These are phyloP conservation scores for Meiosimyza platycephala DNA, from an alignment of 2,888 invertebrate genomes.

Conservation along the genomic window DNA sequence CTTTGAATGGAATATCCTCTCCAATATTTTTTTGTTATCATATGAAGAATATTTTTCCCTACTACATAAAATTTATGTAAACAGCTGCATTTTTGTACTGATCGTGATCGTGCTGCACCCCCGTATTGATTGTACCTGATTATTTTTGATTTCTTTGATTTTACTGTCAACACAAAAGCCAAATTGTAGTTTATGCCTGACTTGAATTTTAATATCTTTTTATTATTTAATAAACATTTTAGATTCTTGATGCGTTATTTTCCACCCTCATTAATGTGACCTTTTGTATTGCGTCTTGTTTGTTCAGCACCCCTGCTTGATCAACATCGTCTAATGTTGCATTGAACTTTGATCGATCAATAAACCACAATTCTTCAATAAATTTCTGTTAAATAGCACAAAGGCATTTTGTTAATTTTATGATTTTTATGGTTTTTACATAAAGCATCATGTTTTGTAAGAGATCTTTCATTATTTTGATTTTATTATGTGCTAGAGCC, in stretches of 20 bases:
- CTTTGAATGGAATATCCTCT: too few relatives aligned
- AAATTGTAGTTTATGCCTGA: conserved; percentile 30
- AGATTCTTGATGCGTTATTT: conserved; percentile 20
- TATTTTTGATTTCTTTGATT: conserved; percentile 9
- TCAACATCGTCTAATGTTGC: neutral
- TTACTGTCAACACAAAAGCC: conserved; percentile 29
- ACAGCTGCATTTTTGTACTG: conserved; percentile 26
- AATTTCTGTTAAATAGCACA: neutral
- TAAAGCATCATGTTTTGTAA: too few relatives aligned
- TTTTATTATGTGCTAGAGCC: too few relatives aligned
- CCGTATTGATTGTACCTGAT: conserved; percentile 10
- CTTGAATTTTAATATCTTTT: conserved; percentile 26
- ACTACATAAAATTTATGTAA: conserved; percentile 2
- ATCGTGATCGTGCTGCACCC: conserved; percentile 15
- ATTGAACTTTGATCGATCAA: conserved; percentile 26
- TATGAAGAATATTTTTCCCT: too few relatives aligned
- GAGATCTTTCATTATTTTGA: too few relatives aligned
- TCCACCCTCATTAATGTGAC: conserved; percentile 32
- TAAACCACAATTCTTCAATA: conserved; percentile 25
- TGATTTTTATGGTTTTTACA: neutral
- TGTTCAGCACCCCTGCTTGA: neutral
- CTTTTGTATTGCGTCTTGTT: neutral
- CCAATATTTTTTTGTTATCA: too few relatives aligned
- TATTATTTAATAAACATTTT: conserved; percentile 22
- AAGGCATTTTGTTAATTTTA: conserved; percentile 25